Conservation (phyloP, 2,797 vertebrate genomes). For the Ficedula albicollis region DNA sequence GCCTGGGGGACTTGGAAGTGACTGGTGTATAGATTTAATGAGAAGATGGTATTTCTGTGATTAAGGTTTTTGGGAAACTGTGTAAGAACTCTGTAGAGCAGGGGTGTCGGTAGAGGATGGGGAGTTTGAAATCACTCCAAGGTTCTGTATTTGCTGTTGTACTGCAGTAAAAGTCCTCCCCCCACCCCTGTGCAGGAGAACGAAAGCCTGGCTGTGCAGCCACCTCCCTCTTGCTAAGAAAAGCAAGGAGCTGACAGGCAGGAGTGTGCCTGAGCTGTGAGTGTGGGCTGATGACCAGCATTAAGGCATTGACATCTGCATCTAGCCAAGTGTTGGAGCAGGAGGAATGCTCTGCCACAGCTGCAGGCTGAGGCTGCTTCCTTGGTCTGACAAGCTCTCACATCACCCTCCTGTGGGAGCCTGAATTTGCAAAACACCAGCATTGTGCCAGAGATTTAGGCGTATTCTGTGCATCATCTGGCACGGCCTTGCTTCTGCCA, state of each 20-base stretch:
- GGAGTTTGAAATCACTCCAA: background rate
- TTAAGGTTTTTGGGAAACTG: background rate
- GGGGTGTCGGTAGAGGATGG: background rate
- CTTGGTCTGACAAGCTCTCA: background rate
- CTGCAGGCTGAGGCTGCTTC: background rate
- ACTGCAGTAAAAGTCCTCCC: background rate
- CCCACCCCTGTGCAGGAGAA: background rate
- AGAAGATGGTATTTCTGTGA: background rate
- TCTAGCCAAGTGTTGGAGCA: background rate
- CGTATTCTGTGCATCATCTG: background rate
- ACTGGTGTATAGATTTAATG: background rate
- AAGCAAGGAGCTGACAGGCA: conserved; percentile 35
- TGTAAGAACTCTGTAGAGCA: background rate
- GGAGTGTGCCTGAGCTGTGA: background rate
- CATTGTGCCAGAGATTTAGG: background rate
- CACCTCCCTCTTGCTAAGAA: conserved; percentile 25
- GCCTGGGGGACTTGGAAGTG: background rate
- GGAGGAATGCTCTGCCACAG: background rate
- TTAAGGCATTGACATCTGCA: background rate
- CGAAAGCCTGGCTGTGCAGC: background rate
- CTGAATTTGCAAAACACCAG: background rate
- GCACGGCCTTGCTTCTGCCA: background rate
- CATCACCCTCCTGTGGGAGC: background rate
- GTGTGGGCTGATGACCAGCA: conserved; percentile 25
- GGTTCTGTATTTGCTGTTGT: background rate